phyloP scores from a whole-genome alignment of 2,888 invertebrate genomes.

The Andrena praecox region DNA sequence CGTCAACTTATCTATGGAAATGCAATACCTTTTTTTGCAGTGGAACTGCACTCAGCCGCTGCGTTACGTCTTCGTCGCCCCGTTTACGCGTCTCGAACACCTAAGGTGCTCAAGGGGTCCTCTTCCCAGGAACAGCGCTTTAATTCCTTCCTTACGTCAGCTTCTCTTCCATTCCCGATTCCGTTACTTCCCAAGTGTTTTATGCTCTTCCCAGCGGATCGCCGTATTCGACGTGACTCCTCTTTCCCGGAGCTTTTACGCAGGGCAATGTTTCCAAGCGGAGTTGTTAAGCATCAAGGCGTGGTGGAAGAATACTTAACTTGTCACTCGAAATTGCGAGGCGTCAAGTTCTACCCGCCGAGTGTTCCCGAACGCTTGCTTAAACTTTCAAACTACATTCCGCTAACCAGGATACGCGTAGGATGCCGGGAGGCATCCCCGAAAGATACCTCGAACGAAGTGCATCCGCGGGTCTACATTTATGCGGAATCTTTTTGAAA shows the following conservation, averaged over 20 bases:
- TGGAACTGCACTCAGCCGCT: conserved; percentile 9
- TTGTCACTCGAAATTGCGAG: conserved; percentile 6
- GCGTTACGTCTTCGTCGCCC: conserved; percentile 13
- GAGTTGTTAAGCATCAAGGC: too few species aligned
- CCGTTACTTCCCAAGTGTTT: neutral
- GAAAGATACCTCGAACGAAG: conserved; percentile 1
- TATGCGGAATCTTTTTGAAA: conserved; percentile 7
- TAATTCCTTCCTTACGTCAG: neutral
- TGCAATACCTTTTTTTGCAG: conserved; percentile 36
- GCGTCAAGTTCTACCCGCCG: neutral
- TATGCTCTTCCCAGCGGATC: too few species aligned
- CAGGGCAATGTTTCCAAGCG: too few species aligned
- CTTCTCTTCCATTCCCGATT: neutral
- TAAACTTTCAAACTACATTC: conserved; percentile 3
- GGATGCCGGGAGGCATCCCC: neutral
- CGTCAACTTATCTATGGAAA: conserved; percentile 60
- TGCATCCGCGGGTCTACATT: neutral
- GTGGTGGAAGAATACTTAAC: neutral
- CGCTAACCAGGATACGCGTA: neutral
- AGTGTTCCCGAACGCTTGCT: neutral
- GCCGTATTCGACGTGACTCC: too few species aligned
- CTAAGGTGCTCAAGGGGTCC: neutral
- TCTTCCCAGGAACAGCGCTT: neutral
- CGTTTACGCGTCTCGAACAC: neutral
- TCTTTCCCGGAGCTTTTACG: too few species aligned